A percentile compares a stretch with the other conserved stretches of the same genome.
Evolutionary conservation across 2,888 invertebrate genomes (phyloP).

Genomic region (Tyria jacobaeae): DNA sequence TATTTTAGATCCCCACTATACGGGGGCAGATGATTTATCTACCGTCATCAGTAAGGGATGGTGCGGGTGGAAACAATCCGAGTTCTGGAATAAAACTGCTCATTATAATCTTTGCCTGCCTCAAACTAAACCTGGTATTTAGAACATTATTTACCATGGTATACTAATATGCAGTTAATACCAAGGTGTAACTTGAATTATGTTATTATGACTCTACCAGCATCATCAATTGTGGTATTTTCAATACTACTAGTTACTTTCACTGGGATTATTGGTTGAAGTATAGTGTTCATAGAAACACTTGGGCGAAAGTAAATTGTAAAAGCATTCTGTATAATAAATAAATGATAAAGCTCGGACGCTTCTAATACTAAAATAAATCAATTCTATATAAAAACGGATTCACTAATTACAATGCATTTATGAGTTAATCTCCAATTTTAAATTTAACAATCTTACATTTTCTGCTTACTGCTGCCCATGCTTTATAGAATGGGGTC

Average conservation of each 20-base stretch:
- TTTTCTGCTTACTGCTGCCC: neutral
- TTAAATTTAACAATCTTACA: neutral
- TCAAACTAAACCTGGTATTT: conserved; percentile 80
- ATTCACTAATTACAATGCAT: neutral
- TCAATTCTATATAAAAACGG: neutral
- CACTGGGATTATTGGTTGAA: neutral
- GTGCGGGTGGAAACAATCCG: conserved; percentile 98
- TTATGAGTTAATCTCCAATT: neutral
- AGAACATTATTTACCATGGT: conserved; percentile 24
- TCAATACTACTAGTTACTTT: neutral
- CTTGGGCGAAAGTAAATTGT: neutral
- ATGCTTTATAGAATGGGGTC: neutral
- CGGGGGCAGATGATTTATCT: conserved; percentile 93
- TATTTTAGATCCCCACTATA: conserved; percentile 99
- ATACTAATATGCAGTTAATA: neutral
- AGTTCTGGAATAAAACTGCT: conserved; percentile 98
- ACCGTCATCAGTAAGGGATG: conserved; percentile 94
- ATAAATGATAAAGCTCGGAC: neutral
- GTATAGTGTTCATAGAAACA: neutral
- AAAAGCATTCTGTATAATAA: conserved; percentile 13
- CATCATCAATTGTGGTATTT: neutral
- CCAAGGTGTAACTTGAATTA: neutral
- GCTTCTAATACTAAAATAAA: neutral
- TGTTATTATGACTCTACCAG: neutral
- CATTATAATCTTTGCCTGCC: conserved; percentile 99